Evolutionary conservation across 2,113 vertebrate species (phyloP), one percentile per base, ranked within the genome.

Genomic region (Mesocricetus auratus): DNA sequence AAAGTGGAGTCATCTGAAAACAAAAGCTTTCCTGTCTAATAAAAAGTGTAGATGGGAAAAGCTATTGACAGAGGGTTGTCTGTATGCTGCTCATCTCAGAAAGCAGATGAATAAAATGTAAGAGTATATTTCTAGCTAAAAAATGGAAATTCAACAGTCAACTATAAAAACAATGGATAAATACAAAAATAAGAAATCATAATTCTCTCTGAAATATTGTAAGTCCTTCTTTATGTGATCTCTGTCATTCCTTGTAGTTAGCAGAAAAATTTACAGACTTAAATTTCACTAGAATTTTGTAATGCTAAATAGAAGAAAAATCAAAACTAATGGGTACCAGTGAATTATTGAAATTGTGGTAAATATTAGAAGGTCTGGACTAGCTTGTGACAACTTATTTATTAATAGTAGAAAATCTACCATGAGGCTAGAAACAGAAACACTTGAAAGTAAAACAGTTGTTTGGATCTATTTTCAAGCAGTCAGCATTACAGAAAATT

Each of bases 291-390:
- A 16, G 8, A 58, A 88, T 5, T 81, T 90, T 94, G 3, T 47
- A 78, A 74, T 92, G 85, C 47, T 85, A 47, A 89, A 31, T 82
- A 82, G 13, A 90, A 42, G 90, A 81, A 88, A 92, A 91, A 82
- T 73, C 19, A 66, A 71, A 95, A 86, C 9, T 75, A 77, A 60
- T 50, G 16, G 3, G 1, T n/a, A 7, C 45, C 26, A 36, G 62
- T 78, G 31, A 86, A 39, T 33, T 74, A 85, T 62, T 86, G 7
- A 92, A 96, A 71, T 81, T 92, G 31, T 47, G 33, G 21, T 53
- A 73, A 53, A 15, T 21, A 13, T 21, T 26, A 79, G 77, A 87
- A 68, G 26, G 60, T 74, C 15, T 45, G 33, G 10, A 69, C 42
- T 90, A 53, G 56, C 9, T 96, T 96, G 69, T 89, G 24, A 79